Percentiles rank a stretch among this genome's conserved stretches.
phyloP scores from a whole-genome alignment of 2,888 invertebrate genomes.

The Drosophila niveifrons region DNA sequence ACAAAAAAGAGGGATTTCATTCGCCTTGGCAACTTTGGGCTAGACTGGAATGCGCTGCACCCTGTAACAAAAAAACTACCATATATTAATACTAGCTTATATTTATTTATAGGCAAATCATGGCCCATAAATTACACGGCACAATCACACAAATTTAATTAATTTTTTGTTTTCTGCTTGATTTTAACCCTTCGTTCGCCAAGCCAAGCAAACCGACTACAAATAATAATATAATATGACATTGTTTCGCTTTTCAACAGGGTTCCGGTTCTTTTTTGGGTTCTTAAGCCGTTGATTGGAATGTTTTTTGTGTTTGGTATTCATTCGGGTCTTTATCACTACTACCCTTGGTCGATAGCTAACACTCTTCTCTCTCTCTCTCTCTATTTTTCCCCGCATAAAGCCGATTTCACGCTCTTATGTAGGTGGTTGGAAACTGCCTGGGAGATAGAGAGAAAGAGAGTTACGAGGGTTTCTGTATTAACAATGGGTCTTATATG shows the following conservation, averaged over 20 bases:
- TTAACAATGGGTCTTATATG: slow-evolving; percentile 45
- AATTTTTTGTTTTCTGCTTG: slow-evolving; percentile 61
- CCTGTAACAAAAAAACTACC: slow-evolving; percentile 28
- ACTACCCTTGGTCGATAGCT: neutral
- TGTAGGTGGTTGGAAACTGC: slow-evolving; percentile 62
- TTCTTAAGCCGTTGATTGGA: slow-evolving; percentile 78
- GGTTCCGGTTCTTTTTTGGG: slow-evolving; percentile 42
- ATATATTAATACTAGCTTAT: no score
- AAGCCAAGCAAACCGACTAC: slow-evolving; percentile 17
- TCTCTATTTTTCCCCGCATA: slow-evolving; percentile 31
- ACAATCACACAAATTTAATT: slow-evolving; percentile 77
- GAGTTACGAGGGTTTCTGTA: slow-evolving; percentile 26
- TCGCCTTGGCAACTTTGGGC: slow-evolving; percentile 29
- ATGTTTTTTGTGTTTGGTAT: slow-evolving; percentile 58
- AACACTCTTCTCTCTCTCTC: neutral
- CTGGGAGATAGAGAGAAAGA: slow-evolving; percentile 4
- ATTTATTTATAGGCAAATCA: slow-evolving; percentile 39
- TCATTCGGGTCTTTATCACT: slow-evolving; percentile 10
- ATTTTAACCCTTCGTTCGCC: slow-evolving; percentile 54
- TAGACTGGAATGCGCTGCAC: slow-evolving; percentile 48
- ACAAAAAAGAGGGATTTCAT: slow-evolving; percentile 46
- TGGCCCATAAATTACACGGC: slow-evolving; percentile 63
- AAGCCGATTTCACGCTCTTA: slow-evolving; percentile 73
- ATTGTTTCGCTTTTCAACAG: slow-evolving; percentile 58
- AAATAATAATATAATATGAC: slow-evolving; percentile 31